Conservation (phyloP, 2,113 vertebrate genomes). For the Pomatostomus ruficeps region DNA sequence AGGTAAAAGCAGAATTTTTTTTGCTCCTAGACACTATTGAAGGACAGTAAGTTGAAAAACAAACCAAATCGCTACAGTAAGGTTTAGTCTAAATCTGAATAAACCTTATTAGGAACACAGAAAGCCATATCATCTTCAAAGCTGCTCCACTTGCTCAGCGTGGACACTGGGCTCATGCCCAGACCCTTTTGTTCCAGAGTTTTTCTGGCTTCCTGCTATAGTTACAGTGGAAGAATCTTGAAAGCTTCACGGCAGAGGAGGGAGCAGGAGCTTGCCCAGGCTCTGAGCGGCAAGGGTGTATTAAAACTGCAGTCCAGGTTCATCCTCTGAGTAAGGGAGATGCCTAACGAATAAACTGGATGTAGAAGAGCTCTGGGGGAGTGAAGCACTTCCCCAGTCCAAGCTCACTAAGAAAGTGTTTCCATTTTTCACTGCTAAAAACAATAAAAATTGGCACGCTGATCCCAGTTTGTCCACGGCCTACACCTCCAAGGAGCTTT, state of each 20-base stretch:
- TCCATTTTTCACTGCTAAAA: not conserved
- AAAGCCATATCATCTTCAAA: not conserved
- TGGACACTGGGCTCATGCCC: not conserved
- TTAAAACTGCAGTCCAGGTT: not conserved
- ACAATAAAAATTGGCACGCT: not conserved
- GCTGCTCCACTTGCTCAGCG: not conserved
- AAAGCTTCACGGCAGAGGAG: not conserved
- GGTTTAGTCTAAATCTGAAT: not conserved
- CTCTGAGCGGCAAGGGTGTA: not conserved
- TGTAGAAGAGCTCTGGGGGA: not conserved
- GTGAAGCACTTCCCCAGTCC: not conserved
- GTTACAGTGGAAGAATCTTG: not conserved
- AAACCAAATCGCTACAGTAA: not conserved
- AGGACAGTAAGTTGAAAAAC: accelerated
- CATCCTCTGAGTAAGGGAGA: not conserved
- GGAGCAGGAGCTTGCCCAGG: not conserved
- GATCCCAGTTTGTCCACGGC: not conserved
- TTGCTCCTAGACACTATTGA: not conserved
- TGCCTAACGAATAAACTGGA: not conserved
- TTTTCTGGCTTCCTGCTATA: not conserved
- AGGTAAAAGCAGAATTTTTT: not conserved
- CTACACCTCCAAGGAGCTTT: not conserved
- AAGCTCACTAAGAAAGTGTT: not conserved
- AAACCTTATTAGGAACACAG: not conserved
- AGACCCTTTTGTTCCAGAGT: not conserved